These are phyloP conservation scores for Indicator indicator DNA, from an alignment of 2,113 vertebrate species.

Conservation along the genomic window DNA sequence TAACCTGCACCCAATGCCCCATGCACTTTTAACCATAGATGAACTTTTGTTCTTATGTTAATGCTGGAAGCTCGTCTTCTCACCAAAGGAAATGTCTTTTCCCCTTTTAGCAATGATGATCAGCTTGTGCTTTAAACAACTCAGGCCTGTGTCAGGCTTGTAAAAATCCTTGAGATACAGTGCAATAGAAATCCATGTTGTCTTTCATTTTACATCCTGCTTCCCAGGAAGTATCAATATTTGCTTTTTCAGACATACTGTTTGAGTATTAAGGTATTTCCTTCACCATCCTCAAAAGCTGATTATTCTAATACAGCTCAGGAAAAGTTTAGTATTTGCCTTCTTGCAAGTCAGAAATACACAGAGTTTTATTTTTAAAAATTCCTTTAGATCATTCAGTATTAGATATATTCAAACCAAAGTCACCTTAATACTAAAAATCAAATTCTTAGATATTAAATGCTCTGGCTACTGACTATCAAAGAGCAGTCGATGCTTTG, in stretches of 20 bases:
- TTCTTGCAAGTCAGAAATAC: constrained; percentile 32
- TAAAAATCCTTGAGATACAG: neutral
- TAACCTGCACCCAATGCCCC: neutral
- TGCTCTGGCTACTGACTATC: constrained; percentile 65
- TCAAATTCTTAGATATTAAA: constrained; percentile 61
- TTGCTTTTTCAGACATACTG: constrained; percentile 24
- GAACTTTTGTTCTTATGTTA: neutral
- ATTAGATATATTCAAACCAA: constrained; percentile 63
- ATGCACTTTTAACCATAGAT: neutral
- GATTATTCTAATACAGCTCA: constrained; percentile 66
- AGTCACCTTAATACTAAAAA: constrained; percentile 81
- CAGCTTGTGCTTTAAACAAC: neutral
- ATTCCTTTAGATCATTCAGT: constrained; percentile 33
- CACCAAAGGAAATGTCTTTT: neutral
- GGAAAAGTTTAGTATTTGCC: constrained; percentile 28
- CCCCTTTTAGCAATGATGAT: neutral
- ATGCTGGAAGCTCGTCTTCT: neutral
- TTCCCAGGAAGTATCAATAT: constrained; percentile 36
- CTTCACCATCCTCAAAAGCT: constrained; percentile 44
- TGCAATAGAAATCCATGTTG: constrained; percentile 2
- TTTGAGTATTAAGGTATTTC: constrained; percentile 51
- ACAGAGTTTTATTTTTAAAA: neutral
- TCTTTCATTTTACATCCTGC: constrained; percentile 26
- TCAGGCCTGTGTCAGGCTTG: neutral
- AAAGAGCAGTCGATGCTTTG: constrained; percentile 59